Percentiles rank a stretch among this genome's conserved stretches.
Evolutionary conservation across 2,888 invertebrate species (phyloP).

Genomic region (Apantesis nais): DNA sequence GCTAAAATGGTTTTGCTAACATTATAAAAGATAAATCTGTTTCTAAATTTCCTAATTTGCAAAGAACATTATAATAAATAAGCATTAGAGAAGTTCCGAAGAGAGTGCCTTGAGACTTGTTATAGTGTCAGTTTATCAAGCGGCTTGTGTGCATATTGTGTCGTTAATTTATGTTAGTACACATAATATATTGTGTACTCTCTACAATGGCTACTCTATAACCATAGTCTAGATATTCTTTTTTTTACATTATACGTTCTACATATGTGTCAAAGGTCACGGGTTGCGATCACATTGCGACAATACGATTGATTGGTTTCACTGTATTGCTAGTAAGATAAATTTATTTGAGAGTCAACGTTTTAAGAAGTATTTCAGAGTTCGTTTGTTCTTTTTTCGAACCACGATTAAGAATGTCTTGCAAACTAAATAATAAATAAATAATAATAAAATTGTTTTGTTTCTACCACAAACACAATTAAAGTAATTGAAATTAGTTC

Average conservation of each 20-base stretch:
- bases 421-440: no score
- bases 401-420: no score
- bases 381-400: not conserved
- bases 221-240: not conserved
- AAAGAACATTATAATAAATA: conserved; percentile 14
- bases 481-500: no score
- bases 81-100: conserved; percentile 9
- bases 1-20: not conserved
- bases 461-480: no score
- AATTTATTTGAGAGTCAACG: not conserved
- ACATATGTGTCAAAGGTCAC: not conserved
- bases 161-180: conserved; percentile 25
- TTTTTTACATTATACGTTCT: conserved; percentile 4
- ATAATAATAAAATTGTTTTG: no score
- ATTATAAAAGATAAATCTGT: not conserved
- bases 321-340: not conserved
- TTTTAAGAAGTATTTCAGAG: not conserved
- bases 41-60: not conserved
- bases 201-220: not conserved
- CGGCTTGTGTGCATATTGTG: conserved; percentile 22
- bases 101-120: conserved; percentile 19
- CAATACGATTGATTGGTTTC: not conserved
- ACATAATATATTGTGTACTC: no score
- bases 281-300: not conserved
- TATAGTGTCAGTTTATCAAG: conserved; percentile 29